Evolutionary conservation across 2,113 vertebrate species (phyloP), one percentile per base, ranked within the genome.

Genomic region (Genyomyrus donnyi): DNA sequence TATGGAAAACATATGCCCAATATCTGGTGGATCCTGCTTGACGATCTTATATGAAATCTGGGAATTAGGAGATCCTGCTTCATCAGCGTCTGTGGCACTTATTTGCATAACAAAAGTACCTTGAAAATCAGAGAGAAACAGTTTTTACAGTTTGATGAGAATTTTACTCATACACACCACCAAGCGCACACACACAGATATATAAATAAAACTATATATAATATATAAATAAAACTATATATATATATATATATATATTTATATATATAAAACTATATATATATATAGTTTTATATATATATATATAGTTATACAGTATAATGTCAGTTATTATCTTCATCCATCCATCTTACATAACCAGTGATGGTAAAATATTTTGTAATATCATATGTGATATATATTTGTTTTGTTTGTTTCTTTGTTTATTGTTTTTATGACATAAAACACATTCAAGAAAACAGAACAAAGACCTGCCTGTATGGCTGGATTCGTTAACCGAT

Each of bases 91-190:
- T 4, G 91, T 92, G 5, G 90, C 96, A 56, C 6, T 42, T 56
- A 96, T 90, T 91, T 92, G 90, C 94, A 95, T 94, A 4, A 96
- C 90, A 42, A 91, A 86, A 6, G 93, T 93, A 88, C 92, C 96
- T 96, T 90, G 24, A 50, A 85, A 85, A 45, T 90, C 85, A 88
- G 39, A 48, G 39, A 48, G 90, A 83, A 80, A 80, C n/a, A 70
- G 62, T 80, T 35, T 80, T 80, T 35, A 80, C 13, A 80, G 31
- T 80, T 80, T 80, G 74, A 80, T 70, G 62, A 70, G 62, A 42
- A 80, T 80, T 80, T 19, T 35, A 80, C 35, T 39, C 3, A 39
- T 77, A 39, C 31, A 39, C 15, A 77, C 62, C 58, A 66, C 58
- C 58, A 27, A n/a, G 58, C 1, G 8, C 46, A 8, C 46, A 48